phyloP scores from a whole-genome alignment of 2,888 invertebrate species.

The Tinea trinotella region DNA sequence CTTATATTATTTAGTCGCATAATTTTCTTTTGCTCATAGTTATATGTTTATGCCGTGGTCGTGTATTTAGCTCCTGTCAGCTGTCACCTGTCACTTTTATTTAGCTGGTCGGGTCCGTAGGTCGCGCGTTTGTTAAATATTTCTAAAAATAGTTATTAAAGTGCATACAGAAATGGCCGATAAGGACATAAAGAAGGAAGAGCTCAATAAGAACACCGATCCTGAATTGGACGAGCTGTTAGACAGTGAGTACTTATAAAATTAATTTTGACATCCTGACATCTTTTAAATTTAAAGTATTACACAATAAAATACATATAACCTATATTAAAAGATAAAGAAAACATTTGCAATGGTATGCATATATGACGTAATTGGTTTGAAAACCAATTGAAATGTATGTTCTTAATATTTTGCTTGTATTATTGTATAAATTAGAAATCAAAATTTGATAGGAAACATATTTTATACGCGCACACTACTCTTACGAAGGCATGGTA shows the following conservation, averaged over 20 bases:
- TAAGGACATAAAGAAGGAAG: slow-evolving; percentile 47
- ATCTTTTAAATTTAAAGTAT: neutral
- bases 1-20: no score
- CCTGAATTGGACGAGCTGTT: slow-evolving; percentile 81
- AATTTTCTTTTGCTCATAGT: no score
- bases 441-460: no score
- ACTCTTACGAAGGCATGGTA: no score
- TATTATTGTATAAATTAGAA: no score
- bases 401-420: neutral
- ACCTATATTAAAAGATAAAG: neutral
- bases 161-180: slow-evolving; percentile 9
- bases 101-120: no score
- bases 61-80: no score
- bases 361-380: neutral
- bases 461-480: no score
- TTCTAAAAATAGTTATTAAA: neutral
- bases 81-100: no score
- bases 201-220: slow-evolving; percentile 62
- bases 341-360: neutral
- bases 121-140: neutral
- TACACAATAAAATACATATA: neutral
- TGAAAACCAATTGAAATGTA: neutral
- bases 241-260: slow-evolving; percentile 76
- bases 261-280: neutral
- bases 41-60: no score